phyloP scores from a whole-genome alignment of 1,140 invertebrate species.

The Drosophila sturtevanti region DNA sequence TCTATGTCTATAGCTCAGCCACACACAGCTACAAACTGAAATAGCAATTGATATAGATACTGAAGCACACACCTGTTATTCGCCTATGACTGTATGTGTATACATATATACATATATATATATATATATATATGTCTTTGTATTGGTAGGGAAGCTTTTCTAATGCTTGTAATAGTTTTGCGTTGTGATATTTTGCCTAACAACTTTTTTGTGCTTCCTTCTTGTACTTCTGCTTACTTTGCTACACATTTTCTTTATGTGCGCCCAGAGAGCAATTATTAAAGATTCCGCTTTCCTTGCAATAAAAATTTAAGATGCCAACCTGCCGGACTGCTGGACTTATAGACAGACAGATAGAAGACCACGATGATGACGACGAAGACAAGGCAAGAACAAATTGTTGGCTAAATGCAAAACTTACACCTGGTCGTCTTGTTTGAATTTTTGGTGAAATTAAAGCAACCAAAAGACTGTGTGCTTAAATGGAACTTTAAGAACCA shows the following conservation, averaged over 20 bases:
- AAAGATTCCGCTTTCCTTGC: constrained; percentile 70
- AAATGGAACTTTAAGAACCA: constrained; percentile 25
- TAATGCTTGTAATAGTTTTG: constrained; percentile 55
- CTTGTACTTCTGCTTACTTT: constrained; percentile 66
- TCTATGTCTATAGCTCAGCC: background rate
- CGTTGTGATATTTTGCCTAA: constrained; percentile 52
- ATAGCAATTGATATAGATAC: constrained; percentile 25
- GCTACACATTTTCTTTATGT: constrained; percentile 77
- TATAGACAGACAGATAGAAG: constrained; percentile 3
- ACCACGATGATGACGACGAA: background rate
- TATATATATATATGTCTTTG: background rate
- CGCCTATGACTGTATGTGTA: constrained; percentile 23
- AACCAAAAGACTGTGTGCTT: background rate
- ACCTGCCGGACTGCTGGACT: constrained; percentile 26
- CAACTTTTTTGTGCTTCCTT: constrained; percentile 31
- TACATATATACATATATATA: too few species aligned
- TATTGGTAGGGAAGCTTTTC: constrained; percentile 39
- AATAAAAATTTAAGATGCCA: constrained; percentile 77
- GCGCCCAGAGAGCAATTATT: constrained; percentile 75
- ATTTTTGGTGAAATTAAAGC: constrained; percentile 14
- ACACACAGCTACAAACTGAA: constrained; percentile 19
- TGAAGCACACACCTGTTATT: constrained; percentile 26
- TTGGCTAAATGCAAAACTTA: constrained; percentile 76
- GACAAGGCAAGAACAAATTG: constrained; percentile 54
- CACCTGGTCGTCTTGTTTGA: constrained; percentile 50